Percentiles rank a stretch among this genome's conserved stretches.
phyloP scores from a whole-genome alignment of 2,113 vertebrate genomes.

The Athene noctua region DNA sequence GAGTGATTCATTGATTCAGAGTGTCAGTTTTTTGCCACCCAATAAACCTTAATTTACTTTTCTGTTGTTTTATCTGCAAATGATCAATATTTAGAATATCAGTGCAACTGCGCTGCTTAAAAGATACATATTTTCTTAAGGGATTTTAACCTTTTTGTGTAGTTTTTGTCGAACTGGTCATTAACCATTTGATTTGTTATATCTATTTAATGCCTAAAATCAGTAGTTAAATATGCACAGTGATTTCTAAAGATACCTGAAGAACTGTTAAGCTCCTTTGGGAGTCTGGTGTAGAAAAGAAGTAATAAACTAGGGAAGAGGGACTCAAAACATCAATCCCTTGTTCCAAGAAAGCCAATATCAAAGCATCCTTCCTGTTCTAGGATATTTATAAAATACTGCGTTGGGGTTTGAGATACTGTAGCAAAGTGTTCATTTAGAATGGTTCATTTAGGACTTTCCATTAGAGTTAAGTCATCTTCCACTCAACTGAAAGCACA shows the following conservation, averaged over 20 bases:
- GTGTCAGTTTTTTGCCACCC: background rate
- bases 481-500: background rate
- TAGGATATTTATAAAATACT: background rate
- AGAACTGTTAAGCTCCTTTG: background rate
- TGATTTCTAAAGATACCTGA: background rate
- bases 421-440: background rate
- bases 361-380: background rate
- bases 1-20: slow-evolving; percentile 39
- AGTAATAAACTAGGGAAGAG: background rate
- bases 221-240: background rate
- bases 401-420: background rate
- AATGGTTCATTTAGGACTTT: background rate
- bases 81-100: slow-evolving; percentile 43
- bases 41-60: slow-evolving; percentile 54
- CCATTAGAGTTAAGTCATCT: background rate
- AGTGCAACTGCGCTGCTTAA: background rate
- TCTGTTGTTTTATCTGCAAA: slow-evolving; percentile 38
- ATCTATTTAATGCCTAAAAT: background rate
- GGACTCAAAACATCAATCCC: background rate
- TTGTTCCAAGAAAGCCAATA: background rate
- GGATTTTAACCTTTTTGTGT: background rate
- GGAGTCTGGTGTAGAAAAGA: background rate
- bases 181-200: background rate
- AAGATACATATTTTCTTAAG: background rate
- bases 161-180: background rate